Base-by-base conservation (phyloP, 2,888 invertebrate genomes). In the Caenorhabditis zanzibari region DNA sequence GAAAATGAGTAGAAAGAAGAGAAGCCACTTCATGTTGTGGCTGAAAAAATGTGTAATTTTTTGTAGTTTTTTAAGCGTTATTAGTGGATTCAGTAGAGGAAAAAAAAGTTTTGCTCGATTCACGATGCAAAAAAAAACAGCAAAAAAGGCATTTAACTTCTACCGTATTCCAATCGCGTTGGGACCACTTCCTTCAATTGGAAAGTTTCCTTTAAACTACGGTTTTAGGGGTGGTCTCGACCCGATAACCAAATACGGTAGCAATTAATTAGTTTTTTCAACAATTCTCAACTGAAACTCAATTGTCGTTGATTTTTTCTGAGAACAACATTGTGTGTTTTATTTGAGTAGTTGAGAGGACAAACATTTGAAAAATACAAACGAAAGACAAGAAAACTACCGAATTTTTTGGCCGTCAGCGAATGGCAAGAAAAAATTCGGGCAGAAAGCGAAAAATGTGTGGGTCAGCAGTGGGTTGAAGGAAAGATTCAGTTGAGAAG, bases 1-100 rank as follows among this genome's bases (percentile, higher is more conserved):
- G 16, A 86, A 80, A n/a, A 80, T 19, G 49, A 80, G 77, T 0
- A 77, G 68, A 38, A 86, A 71, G 19, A 86, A 38, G 4, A 82
- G 64, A 38, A 71, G 80, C 80, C 75, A 75, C 64, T 64, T 63
- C 84, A 81, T 83, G 9, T 49, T 68, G 59, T 63, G 68, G 61
- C 74, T 81, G 73, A 59, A 81, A 73, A 69, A 32, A n/a, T n/a
- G n/a, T n/a, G n/a, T n/a, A n/a, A n/a, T n/a, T n/a, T n/a, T n/a
- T n/a, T n/a, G n/a, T n/a, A n/a, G n/a, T n/a, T n/a, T n/a, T n/a
- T n/a, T n/a, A n/a, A n/a, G n/a, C n/a, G n/a, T n/a, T n/a, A n/a
- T n/a, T n/a, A n/a, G n/a, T n/a, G n/a, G n/a, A n/a, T n/a, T n/a
- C n/a, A n/a, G n/a, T n/a, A n/a, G n/a, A n/a, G n/a, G n/a, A n/a